phyloP scores from a whole-genome alignment of 2,113 vertebrate genomes.

The Bubo blakistoni region DNA sequence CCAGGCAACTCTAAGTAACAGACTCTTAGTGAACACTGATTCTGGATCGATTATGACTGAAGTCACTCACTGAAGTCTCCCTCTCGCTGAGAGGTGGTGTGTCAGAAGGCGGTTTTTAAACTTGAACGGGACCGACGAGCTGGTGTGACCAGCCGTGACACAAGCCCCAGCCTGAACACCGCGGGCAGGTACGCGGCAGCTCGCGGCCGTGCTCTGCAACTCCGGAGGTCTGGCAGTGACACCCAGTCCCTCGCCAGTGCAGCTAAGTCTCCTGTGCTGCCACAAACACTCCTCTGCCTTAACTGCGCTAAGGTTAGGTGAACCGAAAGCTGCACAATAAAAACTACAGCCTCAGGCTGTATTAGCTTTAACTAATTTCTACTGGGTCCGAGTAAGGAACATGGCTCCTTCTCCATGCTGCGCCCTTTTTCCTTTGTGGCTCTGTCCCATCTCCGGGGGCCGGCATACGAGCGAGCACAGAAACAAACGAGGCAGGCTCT shows the following conservation, averaged over 20 bases:
- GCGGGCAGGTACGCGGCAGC: rapidly evolving
- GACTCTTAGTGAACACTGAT: neutral
- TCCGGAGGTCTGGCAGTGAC: neutral
- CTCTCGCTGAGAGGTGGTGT: neutral
- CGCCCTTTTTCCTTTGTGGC: neutral
- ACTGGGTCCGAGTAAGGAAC: neutral
- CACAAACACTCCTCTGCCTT: neutral
- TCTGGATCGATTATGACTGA: neutral
- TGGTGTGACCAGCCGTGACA: neutral
- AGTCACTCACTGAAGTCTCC: neutral
- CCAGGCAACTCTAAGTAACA: neutral
- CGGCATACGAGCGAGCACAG: neutral
- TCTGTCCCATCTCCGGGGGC: too few species aligned
- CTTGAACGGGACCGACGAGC: neutral
- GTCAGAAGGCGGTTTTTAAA: neutral
- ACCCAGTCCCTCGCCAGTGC: neutral
- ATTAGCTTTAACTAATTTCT: neutral
- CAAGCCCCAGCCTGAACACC: neutral
- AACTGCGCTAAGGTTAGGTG: neutral
- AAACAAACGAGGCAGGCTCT: neutral
- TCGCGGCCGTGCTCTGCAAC: neutral
- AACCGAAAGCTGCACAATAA: neutral
- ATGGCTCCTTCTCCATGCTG: neutral
- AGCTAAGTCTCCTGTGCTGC: neutral
- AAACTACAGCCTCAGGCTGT: neutral